phyloP scores from a whole-genome alignment of 2,113 vertebrate species.

The Noturus placidus region DNA sequence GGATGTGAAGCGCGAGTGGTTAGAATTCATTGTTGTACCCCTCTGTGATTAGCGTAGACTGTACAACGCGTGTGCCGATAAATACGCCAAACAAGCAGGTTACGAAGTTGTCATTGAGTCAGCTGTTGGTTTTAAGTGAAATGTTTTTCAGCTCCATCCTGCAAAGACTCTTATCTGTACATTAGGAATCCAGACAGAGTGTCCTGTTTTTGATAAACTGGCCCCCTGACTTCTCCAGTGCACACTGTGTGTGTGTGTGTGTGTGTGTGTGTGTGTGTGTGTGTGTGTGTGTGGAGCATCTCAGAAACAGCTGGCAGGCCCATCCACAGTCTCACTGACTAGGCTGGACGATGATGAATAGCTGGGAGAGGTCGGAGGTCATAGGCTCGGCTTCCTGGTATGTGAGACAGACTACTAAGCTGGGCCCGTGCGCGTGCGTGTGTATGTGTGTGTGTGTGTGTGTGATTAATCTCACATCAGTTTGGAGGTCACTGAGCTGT shows the following conservation, averaged over 20 bases:
- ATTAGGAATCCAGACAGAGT: constrained; percentile 7
- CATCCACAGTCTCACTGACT: constrained; percentile 10
- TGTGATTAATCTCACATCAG: constrained; percentile 38
- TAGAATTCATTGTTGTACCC: neutral
- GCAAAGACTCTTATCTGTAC: neutral
- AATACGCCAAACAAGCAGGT: neutral
- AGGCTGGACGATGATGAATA: constrained; percentile 49
- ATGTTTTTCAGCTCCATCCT: neutral
- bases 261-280: constrained; percentile 27
- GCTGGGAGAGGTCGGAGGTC: constrained; percentile 38
- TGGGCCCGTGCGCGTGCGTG: neutral
- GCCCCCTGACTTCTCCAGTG: constrained; percentile 36
- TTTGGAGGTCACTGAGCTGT: constrained; percentile 4
- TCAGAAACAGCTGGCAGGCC: constrained; percentile 43
- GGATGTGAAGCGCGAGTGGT: no score
- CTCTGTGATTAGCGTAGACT: neutral
- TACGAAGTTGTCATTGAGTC: neutral
- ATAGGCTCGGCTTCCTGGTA: constrained; percentile 44
- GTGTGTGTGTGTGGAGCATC: constrained; percentile 26
- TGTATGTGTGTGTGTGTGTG: neutral
- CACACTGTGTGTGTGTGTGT: constrained; percentile 10
- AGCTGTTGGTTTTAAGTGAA: neutral
- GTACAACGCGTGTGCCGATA: neutral
- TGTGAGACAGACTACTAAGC: constrained; percentile 31
- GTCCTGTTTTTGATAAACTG: constrained; percentile 41